phyloP scores from a whole-genome alignment of 2,888 invertebrate species.

The Cecidostiba fungosa region DNA sequence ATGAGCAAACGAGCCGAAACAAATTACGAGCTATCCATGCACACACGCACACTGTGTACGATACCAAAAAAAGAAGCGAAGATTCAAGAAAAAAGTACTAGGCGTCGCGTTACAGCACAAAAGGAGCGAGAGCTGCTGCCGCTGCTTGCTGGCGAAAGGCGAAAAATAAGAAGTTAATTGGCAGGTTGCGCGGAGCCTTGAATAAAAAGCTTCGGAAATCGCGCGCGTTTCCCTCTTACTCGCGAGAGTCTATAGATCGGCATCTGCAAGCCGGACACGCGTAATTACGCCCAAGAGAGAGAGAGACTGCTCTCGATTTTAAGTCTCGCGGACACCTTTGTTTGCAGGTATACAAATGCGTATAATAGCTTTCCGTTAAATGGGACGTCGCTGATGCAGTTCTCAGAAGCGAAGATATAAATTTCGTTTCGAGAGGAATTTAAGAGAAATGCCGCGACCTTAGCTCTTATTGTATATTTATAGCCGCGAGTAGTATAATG shows the following conservation, averaged over 20 bases:
- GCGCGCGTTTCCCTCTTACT: constrained; percentile 57
- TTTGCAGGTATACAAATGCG: background rate
- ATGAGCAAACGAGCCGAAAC: constrained; percentile 48
- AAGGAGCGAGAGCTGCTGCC: constrained; percentile 29
- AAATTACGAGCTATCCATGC: constrained; percentile 15
- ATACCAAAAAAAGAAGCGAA: background rate
- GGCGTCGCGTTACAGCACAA: constrained; percentile 39
- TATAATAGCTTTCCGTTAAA: background rate
- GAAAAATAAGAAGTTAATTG: constrained; percentile 63
- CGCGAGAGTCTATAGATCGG: constrained; percentile 39
- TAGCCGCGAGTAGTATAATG: background rate
- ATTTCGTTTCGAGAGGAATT: background rate
- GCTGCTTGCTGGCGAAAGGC: constrained; percentile 29
- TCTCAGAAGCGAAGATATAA: background rate
- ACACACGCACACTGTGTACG: background rate
- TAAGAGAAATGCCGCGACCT: constrained; percentile 1
- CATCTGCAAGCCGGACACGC: constrained; percentile 41
- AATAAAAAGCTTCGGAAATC: constrained; percentile 60
- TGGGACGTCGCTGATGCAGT: background rate
- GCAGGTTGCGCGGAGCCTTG: constrained; percentile 61
- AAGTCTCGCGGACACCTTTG: constrained; percentile 9
- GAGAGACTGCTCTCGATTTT: background rate
- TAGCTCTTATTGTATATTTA: background rate
- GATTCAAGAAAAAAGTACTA: background rate
- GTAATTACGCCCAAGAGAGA: constrained; percentile 46